Percentiles rank a stretch among this genome's conserved stretches.
phyloP scores from a whole-genome alignment of 2,797 vertebrate species.

The Xyrichtys novacula region DNA sequence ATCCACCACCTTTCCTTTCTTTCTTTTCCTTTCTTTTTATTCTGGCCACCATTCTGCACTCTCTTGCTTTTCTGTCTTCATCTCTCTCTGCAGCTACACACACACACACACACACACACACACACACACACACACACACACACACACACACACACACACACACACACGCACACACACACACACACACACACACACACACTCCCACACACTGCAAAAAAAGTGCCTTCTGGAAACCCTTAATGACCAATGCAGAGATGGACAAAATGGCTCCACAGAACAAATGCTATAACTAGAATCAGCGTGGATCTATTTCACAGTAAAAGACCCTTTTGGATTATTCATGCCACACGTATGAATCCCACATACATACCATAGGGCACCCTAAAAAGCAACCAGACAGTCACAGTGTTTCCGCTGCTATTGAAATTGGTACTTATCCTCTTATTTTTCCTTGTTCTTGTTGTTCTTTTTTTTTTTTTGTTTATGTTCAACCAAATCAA shows the following conservation, averaged over 20 bases:
- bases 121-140: slow-evolving; percentile 56
- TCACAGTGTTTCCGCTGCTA: slow-evolving; percentile 84
- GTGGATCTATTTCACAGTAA: slow-evolving; percentile 78
- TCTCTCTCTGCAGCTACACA: slow-evolving; percentile 48
- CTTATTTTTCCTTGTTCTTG: slow-evolving; percentile 45
- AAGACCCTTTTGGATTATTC: slow-evolving; percentile 76
- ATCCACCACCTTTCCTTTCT: no score
- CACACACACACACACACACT: slow-evolving; percentile 45
- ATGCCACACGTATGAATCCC: slow-evolving; percentile 72
- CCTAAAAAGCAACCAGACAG: slow-evolving; percentile 72
- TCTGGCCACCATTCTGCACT: slow-evolving; percentile 36
- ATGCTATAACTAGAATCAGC: slow-evolving; percentile 77
- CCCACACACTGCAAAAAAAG: slow-evolving; percentile 90
- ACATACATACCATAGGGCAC: slow-evolving; percentile 70
- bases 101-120: slow-evolving; percentile 45
- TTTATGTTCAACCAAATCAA: slow-evolving; percentile 78
- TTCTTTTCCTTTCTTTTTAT: slow-evolving; percentile 43
- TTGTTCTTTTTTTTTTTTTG: slow-evolving; percentile 56
- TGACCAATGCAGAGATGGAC: slow-evolving; percentile 94
- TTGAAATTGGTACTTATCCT: slow-evolving; percentile 75
- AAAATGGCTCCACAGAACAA: slow-evolving; percentile 85
- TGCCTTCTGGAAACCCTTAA: slow-evolving; percentile 97
- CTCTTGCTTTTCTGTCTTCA: slow-evolving; percentile 40
- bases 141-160: slow-evolving; percentile 58
- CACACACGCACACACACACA: slow-evolving; percentile 58